Conservation (phyloP, 2,113 vertebrate species). For the Uria aalge region DNA sequence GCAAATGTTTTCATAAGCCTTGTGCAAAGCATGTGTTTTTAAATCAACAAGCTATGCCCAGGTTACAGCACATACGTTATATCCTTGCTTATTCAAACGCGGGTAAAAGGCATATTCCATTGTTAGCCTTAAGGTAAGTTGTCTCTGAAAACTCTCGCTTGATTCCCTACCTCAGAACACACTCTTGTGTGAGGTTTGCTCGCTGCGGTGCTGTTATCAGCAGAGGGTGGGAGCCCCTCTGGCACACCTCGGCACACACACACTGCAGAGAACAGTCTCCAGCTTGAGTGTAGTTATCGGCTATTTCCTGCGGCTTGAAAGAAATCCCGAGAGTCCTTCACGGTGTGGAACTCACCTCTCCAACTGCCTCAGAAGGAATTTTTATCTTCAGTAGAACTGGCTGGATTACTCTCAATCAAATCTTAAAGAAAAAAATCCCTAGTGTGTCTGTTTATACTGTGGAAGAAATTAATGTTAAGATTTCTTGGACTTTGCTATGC, state of each 20-base stretch:
- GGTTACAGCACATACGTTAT: rapidly evolving
- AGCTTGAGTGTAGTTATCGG: neutral
- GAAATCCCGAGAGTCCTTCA: neutral
- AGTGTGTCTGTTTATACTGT: neutral
- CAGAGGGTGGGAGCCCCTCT: neutral
- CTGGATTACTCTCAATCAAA: neutral
- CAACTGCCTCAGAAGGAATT: neutral
- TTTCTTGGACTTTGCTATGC: neutral
- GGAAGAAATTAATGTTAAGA: neutral
- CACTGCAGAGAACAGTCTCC: neutral
- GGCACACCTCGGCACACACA: neutral
- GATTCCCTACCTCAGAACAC: neutral
- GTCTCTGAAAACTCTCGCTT: neutral
- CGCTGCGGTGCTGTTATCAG: neutral
- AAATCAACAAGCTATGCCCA: neutral
- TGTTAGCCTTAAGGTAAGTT: neutral
- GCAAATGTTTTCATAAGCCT: neutral
- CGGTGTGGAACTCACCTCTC: neutral
- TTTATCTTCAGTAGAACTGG: neutral
- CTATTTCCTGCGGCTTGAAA: neutral
- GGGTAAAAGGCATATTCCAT: neutral
- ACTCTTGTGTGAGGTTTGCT: neutral
- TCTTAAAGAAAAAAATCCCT: neutral
- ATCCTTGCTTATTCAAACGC: neutral
- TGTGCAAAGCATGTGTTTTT: neutral